phyloP scores from a whole-genome alignment of 2,888 invertebrate species.

The Orthonevra nobilis region DNA sequence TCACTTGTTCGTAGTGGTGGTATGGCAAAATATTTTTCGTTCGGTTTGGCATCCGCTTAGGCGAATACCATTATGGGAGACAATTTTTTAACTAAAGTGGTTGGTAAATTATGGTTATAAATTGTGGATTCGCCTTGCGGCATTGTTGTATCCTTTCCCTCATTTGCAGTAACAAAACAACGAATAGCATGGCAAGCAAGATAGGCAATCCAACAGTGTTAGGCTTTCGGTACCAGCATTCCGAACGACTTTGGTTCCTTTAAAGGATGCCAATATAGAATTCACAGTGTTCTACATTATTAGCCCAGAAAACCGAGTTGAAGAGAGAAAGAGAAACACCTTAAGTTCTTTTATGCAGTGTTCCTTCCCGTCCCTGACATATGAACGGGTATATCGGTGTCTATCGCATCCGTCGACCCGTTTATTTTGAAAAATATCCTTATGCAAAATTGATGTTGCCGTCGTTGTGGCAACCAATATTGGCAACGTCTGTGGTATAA shows the following conservation, averaged over 20 bases:
- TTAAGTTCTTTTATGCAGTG: slow-evolving; percentile 54
- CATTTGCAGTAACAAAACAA: slow-evolving; percentile 58
- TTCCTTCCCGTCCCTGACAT: slow-evolving; percentile 55
- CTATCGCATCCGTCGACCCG: slow-evolving; percentile 66
- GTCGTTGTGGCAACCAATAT: slow-evolving; percentile 55
- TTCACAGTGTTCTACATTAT: slow-evolving; percentile 51
- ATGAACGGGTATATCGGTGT: slow-evolving; percentile 53
- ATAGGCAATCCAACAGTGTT: slow-evolving; percentile 30
- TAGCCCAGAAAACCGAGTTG: slow-evolving; percentile 36
- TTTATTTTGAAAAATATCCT: slow-evolving; percentile 67
- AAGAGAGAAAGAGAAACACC: slow-evolving; percentile 33
- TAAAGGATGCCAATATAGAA: slow-evolving; percentile 26
- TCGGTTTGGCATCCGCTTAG: slow-evolving; percentile 63
- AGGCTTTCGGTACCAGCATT: slow-evolving; percentile 29
- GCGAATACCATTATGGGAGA: slow-evolving; percentile 56
- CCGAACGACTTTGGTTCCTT: slow-evolving; percentile 17
- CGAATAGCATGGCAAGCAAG: slow-evolving; percentile 15
- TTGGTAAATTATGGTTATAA: slow-evolving; percentile 66
- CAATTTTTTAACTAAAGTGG: slow-evolving; percentile 65
- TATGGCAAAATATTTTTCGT: slow-evolving; percentile 43
- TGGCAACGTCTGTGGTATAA: slow-evolving; percentile 47
- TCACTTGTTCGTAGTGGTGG: background rate
- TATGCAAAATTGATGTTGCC: slow-evolving; percentile 66
- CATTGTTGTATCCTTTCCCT: slow-evolving; percentile 55
- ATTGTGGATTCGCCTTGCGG: slow-evolving; percentile 51